Conservation (phyloP, 1,140 invertebrate species). For the Macrosteles quadrilineatus region DNA sequence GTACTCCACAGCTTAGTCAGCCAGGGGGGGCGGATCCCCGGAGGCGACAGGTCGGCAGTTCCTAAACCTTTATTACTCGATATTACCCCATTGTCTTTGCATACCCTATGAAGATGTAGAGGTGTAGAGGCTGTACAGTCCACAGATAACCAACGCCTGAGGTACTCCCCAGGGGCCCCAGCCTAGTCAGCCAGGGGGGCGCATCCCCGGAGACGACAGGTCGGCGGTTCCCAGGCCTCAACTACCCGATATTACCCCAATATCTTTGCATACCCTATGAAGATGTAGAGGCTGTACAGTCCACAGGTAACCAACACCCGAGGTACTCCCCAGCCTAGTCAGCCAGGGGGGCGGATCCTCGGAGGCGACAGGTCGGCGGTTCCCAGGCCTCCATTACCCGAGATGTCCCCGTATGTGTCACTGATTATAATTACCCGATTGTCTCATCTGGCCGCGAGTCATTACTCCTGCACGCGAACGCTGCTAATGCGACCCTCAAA, state of each 20-base stretch:
- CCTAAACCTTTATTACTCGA: not conserved
- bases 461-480: not conserved
- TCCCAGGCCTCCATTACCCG: constrained; percentile 15
- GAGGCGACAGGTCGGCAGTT: not conserved
- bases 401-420: constrained; percentile 15
- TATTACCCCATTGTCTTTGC: not conserved
- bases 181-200: too few relatives aligned
- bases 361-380: constrained; percentile 8
- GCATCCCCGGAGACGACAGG: too few relatives aligned
- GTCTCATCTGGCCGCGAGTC: not conserved
- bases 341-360: not conserved
- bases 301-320: too few relatives aligned
- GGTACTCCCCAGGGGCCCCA: too few relatives aligned
- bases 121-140: too few relatives aligned
- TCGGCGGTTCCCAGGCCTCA: too few relatives aligned
- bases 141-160: too few relatives aligned
- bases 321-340: too few relatives aligned
- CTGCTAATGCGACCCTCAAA: constrained; percentile 9
- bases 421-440: constrained; percentile 12
- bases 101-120: too few relatives aligned
- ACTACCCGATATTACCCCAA: too few relatives aligned
- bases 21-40: not conserved
- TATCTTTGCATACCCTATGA: too few relatives aligned
- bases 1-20: not conserved
- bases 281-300: too few relatives aligned